Conservation (phyloP, 2,797 vertebrate genomes). For the Poecile montanus region DNA sequence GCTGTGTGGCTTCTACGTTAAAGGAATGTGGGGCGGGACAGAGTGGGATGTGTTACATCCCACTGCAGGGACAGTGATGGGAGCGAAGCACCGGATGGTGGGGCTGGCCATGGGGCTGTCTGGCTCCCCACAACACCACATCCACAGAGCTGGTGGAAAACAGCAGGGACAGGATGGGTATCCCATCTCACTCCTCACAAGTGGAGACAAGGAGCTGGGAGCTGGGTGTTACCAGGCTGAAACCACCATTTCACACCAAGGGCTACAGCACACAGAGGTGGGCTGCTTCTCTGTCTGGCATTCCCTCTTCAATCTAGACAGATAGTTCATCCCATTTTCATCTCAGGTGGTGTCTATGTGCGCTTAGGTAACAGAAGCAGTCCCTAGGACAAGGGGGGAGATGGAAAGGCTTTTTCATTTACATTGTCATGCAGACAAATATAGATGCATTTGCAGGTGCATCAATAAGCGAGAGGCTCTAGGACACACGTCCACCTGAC, state of each 20-base stretch:
- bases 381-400: background rate
- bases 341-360: background rate
- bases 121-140: background rate
- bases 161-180: background rate
- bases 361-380: fast-evolving
- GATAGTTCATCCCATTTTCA: background rate
- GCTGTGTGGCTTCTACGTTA: background rate
- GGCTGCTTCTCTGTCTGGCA: fast-evolving
- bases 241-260: background rate
- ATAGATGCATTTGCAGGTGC: background rate
- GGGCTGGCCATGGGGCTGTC: background rate
- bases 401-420: background rate
- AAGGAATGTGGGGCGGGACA: fast-evolving
- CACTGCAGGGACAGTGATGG: background rate
- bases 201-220: fast-evolving
- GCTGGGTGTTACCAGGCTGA: background rate
- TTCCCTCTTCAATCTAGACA: background rate
- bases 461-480: background rate
- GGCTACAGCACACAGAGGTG: background rate
- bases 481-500: fast-evolving
- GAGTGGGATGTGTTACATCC: background rate
- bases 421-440: background rate
- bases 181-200: background rate
- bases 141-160: background rate
- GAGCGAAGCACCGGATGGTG: fast-evolving